Evolutionary conservation across 2,113 vertebrate species (phyloP).

Genomic region (Pachycephala philippinensis): DNA sequence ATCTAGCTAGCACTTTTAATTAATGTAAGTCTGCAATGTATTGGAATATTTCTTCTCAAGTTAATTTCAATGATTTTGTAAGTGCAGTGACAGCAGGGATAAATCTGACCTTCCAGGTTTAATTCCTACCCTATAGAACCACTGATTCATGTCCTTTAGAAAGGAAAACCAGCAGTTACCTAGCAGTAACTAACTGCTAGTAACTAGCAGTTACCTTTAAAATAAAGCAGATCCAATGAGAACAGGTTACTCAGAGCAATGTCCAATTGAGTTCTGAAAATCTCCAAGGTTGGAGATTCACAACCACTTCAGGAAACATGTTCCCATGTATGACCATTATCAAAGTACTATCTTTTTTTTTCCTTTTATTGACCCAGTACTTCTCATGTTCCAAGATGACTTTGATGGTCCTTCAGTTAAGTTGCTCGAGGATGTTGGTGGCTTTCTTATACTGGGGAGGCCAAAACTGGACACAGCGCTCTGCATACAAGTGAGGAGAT

Average conservation of each 20-base stretch:
- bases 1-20: background rate
- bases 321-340: background rate
- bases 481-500: background rate
- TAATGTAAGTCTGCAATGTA: background rate
- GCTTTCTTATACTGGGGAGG: background rate
- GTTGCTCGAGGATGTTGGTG: background rate
- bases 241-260: background rate
- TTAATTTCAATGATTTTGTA: background rate
- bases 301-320: background rate
- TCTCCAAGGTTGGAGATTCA: background rate
- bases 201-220: background rate
- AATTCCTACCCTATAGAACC: background rate
- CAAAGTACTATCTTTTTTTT: background rate
- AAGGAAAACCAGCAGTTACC: background rate
- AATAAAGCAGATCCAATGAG: background rate
- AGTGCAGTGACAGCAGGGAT: background rate
- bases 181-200: background rate
- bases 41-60: background rate
- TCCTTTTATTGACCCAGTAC: rapidly evolving
- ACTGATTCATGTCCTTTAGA: background rate
- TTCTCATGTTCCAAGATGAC: background rate
- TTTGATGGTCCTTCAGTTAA: background rate
- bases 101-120: background rate
- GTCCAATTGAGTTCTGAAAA: background rate
- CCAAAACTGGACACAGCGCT: background rate